phyloP scores from a whole-genome alignment of 2,113 vertebrate genomes.

The Mus musculus region GRCm39 chr15:85998001-85998500 shows the following conservation, averaged over 20 bases:
- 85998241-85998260: not conserved
- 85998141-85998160: no score
- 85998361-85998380: not conserved
- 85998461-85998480: not conserved
- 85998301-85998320: not conserved
- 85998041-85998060: not conserved
- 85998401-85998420: not conserved
- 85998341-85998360: not conserved
- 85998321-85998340: not conserved
- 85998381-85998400: not conserved
- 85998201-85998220: no score
- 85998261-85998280: not conserved
- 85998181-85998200: no score
- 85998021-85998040: not conserved
- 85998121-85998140: no score
- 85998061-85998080: not conserved
- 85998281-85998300: not conserved
- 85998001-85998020: no score
- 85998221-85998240: not conserved
- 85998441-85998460: not conserved
- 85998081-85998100: no score
- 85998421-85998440: not conserved
- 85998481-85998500: not conserved
- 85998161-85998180: no score
- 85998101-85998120: no score